Conservation (phyloP, 30 jellyfish, hydroid and myxozoan genomes). For the Morbakka virulenta region DNA sequence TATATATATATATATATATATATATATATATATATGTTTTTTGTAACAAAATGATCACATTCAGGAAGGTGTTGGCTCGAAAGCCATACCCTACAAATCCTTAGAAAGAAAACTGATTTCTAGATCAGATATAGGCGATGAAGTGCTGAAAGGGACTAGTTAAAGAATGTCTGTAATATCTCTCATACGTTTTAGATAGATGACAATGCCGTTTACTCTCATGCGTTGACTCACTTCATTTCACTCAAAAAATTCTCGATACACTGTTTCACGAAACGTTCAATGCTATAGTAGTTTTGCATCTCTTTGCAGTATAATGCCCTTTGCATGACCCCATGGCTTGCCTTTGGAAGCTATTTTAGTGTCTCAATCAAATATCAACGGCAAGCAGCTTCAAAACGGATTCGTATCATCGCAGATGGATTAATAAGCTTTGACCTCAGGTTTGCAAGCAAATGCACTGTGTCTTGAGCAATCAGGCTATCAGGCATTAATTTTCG, state of each 20-base stretch:
- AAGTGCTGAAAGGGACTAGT: conserved; percentile 33
- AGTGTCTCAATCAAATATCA: background rate
- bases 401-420: background rate
- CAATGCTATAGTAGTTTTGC: conserved; percentile 43
- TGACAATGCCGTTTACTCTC: conserved; percentile 7
- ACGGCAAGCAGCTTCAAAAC: background rate
- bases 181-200: conserved; percentile 22
- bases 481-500: background rate
- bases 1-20: too few relatives aligned
- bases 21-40: conserved; percentile 18
- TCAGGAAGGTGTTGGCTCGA: background rate
- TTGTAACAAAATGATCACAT: conserved; percentile 29
- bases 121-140: conserved; percentile 14
- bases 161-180: conserved; percentile 40
- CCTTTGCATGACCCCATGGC: conserved; percentile 33
- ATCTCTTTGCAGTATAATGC: conserved; percentile 32
- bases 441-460: background rate
- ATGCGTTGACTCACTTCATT: background rate
- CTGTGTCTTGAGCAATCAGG: background rate
- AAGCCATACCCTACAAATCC: conserved; percentile 49
- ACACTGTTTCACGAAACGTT: conserved; percentile 13
- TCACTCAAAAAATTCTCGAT: conserved; percentile 20
- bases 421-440: background rate
- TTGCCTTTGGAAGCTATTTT: conserved; percentile 30
- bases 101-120: conserved; percentile 16